Evolutionary conservation across 2,797 vertebrate genomes (phyloP), one percentile per base, ranked within the genome.

Genomic region (Peromyscus eremicus): DNA sequence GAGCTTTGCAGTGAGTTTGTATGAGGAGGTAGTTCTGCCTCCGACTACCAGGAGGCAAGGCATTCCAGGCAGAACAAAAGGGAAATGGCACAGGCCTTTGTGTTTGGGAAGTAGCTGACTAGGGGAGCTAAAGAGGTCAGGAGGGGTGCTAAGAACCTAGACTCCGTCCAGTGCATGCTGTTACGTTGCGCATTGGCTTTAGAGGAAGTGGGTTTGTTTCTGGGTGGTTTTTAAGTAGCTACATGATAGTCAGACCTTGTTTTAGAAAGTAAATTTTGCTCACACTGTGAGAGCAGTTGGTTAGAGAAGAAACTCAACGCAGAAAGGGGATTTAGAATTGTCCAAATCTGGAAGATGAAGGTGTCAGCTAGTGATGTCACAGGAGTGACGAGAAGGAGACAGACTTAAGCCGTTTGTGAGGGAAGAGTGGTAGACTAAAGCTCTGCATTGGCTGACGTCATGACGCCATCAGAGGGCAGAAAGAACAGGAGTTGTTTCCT

Each of bases 211-310:
- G 46, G 21, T 91, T 76, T 66, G 43, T 96, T 94, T 82, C 85
- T 93, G 68, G 21, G 32, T 68, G 4, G 40, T 73, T 92, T 90
- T 89, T 88, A 96, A 94, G 91, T 43, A 66, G 25, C 76, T 92
- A 32, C 37, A 16, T 68, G 73, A 79, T 60, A 37, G 29, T 81
- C 34, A 64, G 76, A 46, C 75, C 70, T 87, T 89, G 83, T 82
- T 92, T 91, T 76, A 94, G 80, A 87, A 92, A 89, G 80, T 62
- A 71, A 89, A 84, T 80, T 93, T 62, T 60, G 62, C 40, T 82
- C 27, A 2, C 25, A n/a, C 11, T 60, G 37, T 76, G 94, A 32
- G 29, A 43, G 60, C 46, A 68, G n/a, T 52, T 75, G 68, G 25
- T 73, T 34, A 68, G 11, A 64, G 37, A 57, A 81, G 66, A 93